These are phyloP conservation scores for Sussaba pulchella DNA, from an alignment of 2,888 invertebrate genomes.

Conservation along the genomic window DNA sequence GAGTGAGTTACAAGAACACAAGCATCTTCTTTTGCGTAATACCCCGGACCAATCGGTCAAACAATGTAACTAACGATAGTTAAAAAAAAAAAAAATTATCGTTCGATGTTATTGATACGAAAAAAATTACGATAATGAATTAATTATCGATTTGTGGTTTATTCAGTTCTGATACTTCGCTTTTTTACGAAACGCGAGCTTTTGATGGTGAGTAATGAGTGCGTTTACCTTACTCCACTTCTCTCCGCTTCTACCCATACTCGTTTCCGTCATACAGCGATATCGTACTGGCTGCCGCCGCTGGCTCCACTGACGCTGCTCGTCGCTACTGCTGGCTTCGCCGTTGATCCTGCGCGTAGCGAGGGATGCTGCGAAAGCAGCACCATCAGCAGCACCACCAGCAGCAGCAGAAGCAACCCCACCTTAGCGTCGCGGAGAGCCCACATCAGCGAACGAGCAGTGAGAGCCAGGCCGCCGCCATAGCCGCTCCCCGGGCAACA, in stretches of 20 bases:
- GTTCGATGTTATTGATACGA: too few relatives aligned
- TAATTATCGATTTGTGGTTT: too few relatives aligned
- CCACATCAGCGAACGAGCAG: slow-evolving; percentile 74
- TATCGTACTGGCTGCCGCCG: slow-evolving; percentile 23
- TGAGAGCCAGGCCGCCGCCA: slow-evolving; percentile 84
- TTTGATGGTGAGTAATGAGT: too few relatives aligned
- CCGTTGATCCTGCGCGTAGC: slow-evolving; percentile 80
- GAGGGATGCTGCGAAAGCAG: slow-evolving; percentile 79
- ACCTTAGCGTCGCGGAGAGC: slow-evolving; percentile 67
- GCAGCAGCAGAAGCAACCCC: slow-evolving; percentile 63
- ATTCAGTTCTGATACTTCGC: too few relatives aligned
- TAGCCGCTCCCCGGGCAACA: slow-evolving; percentile 83
- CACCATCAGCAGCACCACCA: slow-evolving; percentile 57
- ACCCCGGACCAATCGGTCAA: too few relatives aligned
- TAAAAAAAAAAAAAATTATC: too few relatives aligned
- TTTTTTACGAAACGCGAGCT: too few relatives aligned
- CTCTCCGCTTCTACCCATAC: too few relatives aligned
- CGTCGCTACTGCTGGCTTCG: slow-evolving; percentile 55
- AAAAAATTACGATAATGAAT: too few relatives aligned
- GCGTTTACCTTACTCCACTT: too few relatives aligned
- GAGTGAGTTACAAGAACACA: neutral
- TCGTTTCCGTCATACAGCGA: slow-evolving; percentile 12
- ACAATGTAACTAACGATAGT: too few relatives aligned
- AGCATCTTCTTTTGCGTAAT: neutral
- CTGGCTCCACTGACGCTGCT: slow-evolving; percentile 61